Evolutionary conservation across 2,888 invertebrate species (phyloP).

Genomic region (Tachina lurida): DNA sequence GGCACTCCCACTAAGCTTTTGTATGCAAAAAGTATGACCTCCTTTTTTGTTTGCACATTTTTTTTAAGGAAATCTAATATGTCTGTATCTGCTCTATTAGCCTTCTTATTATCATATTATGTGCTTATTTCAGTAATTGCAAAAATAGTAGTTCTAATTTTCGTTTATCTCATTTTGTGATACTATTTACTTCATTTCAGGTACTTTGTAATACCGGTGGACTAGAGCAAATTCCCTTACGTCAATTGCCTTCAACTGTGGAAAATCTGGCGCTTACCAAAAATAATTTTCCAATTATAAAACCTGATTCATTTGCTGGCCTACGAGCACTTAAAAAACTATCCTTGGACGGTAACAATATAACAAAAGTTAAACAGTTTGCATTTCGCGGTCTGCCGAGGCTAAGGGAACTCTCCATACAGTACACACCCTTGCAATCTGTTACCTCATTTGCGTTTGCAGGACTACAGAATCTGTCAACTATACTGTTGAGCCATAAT

Average conservation of each 20-base stretch:
- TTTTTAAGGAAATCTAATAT: too few species aligned
- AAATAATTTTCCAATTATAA: slow-evolving; percentile 91
- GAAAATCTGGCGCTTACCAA: slow-evolving; percentile 93
- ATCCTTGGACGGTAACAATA: slow-evolving; percentile 93
- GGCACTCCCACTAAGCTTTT: slow-evolving; percentile 8
- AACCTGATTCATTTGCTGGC: slow-evolving; percentile 92
- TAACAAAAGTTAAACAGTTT: slow-evolving; percentile 91
- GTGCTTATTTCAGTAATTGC: slow-evolving; percentile 34
- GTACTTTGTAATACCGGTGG: slow-evolving; percentile 94
- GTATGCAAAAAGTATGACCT: slow-evolving; percentile 18
- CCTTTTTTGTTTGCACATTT: slow-evolving; percentile 38
- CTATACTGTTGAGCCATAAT: slow-evolving; percentile 88
- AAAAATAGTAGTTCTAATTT: slow-evolving; percentile 1
- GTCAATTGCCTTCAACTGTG: slow-evolving; percentile 89
- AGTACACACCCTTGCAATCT: slow-evolving; percentile 91
- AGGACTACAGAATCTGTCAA: slow-evolving; percentile 91
- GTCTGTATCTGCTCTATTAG: too few species aligned
- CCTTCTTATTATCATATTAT: slow-evolving; percentile 8
- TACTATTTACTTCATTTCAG: slow-evolving; percentile 83
- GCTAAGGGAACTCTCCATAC: slow-evolving; percentile 91
- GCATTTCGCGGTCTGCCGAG: slow-evolving; percentile 92
- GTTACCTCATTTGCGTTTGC: slow-evolving; percentile 94
- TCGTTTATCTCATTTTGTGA: not conserved
- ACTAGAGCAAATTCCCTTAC: slow-evolving; percentile 90
- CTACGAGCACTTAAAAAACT: slow-evolving; percentile 91